These are phyloP conservation scores for Tiliqua scincoides DNA, from an alignment of 2,113 vertebrate genomes.

Conservation along the genomic window DNA sequence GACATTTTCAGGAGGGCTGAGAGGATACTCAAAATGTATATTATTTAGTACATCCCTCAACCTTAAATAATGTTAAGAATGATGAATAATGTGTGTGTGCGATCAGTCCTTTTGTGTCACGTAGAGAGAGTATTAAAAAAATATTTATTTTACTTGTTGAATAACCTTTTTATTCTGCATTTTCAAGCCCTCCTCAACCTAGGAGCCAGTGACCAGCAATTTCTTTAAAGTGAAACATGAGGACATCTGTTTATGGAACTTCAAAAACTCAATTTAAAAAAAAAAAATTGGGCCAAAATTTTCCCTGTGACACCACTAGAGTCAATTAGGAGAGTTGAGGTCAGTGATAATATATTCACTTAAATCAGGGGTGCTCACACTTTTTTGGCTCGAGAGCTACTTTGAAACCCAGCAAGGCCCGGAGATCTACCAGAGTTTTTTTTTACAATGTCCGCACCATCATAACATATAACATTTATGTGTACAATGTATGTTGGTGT, in stretches of 20 bases:
- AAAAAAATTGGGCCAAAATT: not conserved
- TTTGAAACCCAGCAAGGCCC: no score
- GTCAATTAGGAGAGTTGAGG: not conserved
- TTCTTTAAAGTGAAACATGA: not conserved
- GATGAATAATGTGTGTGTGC: no score
- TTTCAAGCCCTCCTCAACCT: no score
- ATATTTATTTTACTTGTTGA: no score
- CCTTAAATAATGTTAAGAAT: not conserved
- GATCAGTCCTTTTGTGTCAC: not conserved
- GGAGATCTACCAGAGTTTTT: no score
- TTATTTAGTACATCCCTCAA: not conserved
- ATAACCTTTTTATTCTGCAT: no score
- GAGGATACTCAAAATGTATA: not conserved
- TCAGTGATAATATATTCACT: not conserved
- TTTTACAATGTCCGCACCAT: no score
- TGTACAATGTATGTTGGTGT: no score
- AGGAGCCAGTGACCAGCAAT: not conserved
- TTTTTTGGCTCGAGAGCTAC: no score
- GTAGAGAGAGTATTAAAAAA: not conserved
- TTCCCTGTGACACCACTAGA: not conserved
- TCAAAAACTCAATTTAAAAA: constrained; percentile 24
- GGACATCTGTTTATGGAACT: not conserved
- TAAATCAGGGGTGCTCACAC: no score
- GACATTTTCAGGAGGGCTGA: not conserved
- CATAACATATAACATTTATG: no score